These are phyloP conservation scores for Protobothrops flavoviridis DNA, from an alignment of 2,113 vertebrate genomes.

Conservation along the genomic window DNA sequence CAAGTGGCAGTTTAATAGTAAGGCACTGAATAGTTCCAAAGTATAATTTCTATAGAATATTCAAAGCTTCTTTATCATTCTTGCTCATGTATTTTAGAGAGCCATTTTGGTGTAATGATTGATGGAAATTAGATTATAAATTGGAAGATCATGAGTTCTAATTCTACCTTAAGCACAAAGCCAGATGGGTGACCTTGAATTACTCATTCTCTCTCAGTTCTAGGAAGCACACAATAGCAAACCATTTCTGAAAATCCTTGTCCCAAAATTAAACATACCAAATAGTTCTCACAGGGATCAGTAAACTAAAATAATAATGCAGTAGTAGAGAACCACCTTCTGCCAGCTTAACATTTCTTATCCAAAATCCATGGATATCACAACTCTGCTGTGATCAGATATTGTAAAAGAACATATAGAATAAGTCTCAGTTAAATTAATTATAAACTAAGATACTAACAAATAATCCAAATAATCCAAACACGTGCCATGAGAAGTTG, in stretches of 20 bases:
- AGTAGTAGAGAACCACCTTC: neutral
- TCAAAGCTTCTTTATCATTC: neutral
- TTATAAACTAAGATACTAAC: neutral
- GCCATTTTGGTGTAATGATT: neutral
- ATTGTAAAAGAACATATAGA: neutral
- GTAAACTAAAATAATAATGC: neutral
- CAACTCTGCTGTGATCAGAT: neutral
- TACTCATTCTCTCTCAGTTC: neutral
- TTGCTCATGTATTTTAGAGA: neutral
- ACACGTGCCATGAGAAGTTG: neutral
- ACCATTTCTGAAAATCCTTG: neutral
- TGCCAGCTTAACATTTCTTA: neutral
- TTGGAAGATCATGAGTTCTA: neutral
- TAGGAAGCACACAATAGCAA: neutral
- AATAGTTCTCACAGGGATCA: neutral
- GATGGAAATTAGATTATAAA: neutral
- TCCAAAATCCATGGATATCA: neutral
- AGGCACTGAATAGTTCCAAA: neutral
- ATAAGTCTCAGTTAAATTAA: neutral
- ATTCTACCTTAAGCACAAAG: neutral
- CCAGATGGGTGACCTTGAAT: neutral
- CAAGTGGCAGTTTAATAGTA: neutral
- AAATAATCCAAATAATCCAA: neutral
- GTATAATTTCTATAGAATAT: neutral
- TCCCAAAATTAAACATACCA: neutral